Conservation (phyloP, 2,888 invertebrate genomes). For the Brachypalpus laphriformis region DNA sequence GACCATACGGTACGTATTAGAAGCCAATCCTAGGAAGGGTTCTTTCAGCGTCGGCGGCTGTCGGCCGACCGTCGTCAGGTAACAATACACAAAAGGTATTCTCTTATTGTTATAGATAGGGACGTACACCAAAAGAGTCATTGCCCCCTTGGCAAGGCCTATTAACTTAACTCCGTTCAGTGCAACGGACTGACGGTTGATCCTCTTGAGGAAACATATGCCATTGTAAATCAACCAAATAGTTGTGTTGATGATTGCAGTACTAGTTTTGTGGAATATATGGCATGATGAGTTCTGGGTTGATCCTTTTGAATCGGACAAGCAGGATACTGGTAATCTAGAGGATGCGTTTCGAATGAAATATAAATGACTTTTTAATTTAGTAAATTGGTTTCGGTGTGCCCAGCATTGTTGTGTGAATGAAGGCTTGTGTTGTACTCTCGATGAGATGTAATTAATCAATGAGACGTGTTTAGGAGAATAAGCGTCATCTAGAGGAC, state of each 20-base stretch:
- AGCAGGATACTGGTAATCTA: slow-evolving; percentile 39
- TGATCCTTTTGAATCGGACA: slow-evolving; percentile 38
- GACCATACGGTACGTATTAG: slow-evolving; percentile 69
- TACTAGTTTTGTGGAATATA: slow-evolving; percentile 26
- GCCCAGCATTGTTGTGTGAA: neutral
- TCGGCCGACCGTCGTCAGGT: slow-evolving; percentile 64
- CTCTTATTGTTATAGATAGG: slow-evolving; percentile 45
- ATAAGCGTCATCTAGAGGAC: slow-evolving; percentile 46
- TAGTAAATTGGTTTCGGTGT: slow-evolving; percentile 71
- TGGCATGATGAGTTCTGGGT: slow-evolving; percentile 37
- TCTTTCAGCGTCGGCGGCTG: slow-evolving; percentile 31
- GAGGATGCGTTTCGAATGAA: slow-evolving; percentile 60
- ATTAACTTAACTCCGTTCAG: slow-evolving; percentile 69
- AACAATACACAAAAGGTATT: slow-evolving; percentile 66
- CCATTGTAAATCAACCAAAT: slow-evolving; percentile 73
- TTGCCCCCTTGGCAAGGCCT: slow-evolving; percentile 63
- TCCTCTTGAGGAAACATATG: slow-evolving; percentile 75
- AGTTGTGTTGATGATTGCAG: slow-evolving; percentile 37
- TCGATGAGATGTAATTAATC: slow-evolving; percentile 33
- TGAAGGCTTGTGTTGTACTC: slow-evolving; percentile 8
- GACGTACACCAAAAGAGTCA: slow-evolving; percentile 53
- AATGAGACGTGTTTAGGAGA: slow-evolving; percentile 19
- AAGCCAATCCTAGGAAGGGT: slow-evolving; percentile 71
- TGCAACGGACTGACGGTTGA: slow-evolving; percentile 49
- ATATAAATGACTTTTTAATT: slow-evolving; percentile 76